phyloP scores from a whole-genome alignment of 1,140 invertebrate species.

The Drosophila nikananu region DNA sequence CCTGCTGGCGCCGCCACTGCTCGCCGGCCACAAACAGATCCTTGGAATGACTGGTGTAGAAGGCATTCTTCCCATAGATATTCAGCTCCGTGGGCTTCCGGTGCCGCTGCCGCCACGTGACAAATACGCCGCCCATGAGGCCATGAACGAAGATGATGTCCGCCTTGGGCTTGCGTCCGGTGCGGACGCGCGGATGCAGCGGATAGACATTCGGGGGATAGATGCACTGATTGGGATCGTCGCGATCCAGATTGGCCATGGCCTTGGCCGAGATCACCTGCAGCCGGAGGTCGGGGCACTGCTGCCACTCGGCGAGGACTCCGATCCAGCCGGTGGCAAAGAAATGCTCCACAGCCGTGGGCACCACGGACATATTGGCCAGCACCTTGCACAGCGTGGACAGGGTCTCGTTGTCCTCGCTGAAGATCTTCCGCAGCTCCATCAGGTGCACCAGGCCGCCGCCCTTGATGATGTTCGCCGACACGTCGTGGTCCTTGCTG shows the following conservation, averaged over 20 bases:
- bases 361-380: conserved; percentile 75
- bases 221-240: conserved; percentile 85
- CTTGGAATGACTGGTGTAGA: conserved; percentile 79
- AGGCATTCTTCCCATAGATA: conserved; percentile 83
- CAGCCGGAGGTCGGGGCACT: conserved; percentile 87
- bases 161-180: conserved; percentile 86
- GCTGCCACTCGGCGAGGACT: conserved; percentile 86
- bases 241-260: conserved; percentile 90
- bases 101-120: conserved; percentile 92
- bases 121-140: conserved; percentile 91
- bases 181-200: conserved; percentile 88
- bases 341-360: conserved; percentile 76
- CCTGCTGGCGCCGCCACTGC: conserved; percentile 58
- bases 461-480: conserved; percentile 68
- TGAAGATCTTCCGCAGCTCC: conserved; percentile 86
- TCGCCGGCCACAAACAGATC: conserved; percentile 82
- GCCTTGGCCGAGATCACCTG: conserved; percentile 88
- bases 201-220: conserved; percentile 89
- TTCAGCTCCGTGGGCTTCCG: conserved; percentile 69
- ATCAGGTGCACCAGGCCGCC: conserved; percentile 88
- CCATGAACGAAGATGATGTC: conserved; percentile 94
- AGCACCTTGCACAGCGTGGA: conserved; percentile 80
- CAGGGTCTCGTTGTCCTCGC: conserved; percentile 77
- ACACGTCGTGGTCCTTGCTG: conserved; percentile 85
- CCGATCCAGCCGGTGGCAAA: conserved; percentile 80